Conservation (phyloP, 2,113 vertebrate genomes). For the Eupsittula cactorum region DNA sequence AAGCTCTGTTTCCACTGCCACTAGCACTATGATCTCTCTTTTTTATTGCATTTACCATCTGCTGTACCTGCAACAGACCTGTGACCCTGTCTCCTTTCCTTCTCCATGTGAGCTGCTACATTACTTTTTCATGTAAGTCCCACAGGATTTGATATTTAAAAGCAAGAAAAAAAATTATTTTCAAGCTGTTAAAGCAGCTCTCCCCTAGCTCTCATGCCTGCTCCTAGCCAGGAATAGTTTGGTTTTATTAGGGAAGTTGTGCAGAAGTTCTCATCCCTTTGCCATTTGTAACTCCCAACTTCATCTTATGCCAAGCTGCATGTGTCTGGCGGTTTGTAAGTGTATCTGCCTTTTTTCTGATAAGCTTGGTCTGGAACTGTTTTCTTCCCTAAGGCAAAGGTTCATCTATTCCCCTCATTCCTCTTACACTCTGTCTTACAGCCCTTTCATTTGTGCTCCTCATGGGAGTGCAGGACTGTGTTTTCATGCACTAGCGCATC, state of each 20-base stretch:
- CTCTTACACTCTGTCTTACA: background rate
- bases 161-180: background rate
- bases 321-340: background rate
- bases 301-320: background rate
- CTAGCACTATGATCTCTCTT: background rate
- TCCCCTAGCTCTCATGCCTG: background rate
- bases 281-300: background rate
- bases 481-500: accelerated
- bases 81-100: background rate
- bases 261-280: background rate
- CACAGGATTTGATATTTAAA: background rate
- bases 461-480: background rate
- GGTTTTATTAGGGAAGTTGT: background rate
- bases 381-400: background rate
- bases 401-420: background rate
- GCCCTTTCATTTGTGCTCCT: background rate
- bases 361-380: background rate
- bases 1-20: background rate
- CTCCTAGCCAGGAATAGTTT: background rate
- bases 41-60: background rate
- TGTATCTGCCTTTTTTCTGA: background rate
- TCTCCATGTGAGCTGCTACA: background rate
- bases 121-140: background rate
- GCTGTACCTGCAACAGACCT: background rate
- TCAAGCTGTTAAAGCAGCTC: background rate